phyloP scores from a whole-genome alignment of 2,888 invertebrate species.

The Ornithoptera alexandrae region DNA sequence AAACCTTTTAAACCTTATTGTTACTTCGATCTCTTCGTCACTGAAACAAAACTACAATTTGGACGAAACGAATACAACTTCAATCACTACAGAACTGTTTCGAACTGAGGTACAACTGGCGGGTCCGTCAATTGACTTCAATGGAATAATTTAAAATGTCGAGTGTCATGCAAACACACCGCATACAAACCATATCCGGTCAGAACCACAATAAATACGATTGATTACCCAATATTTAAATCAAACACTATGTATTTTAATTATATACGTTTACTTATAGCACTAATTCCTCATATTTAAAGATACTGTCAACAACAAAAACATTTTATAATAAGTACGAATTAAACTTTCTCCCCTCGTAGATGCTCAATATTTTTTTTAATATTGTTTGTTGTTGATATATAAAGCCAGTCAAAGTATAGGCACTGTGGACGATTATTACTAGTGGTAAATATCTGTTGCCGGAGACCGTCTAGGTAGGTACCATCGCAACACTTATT shows the following conservation, averaged over 20 bases:
- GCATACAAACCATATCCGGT: constrained; percentile 20
- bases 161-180: constrained; percentile 25
- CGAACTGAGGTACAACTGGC: constrained; percentile 43
- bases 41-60: not conserved
- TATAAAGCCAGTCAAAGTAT: too few species aligned
- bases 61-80: constrained; percentile 18
- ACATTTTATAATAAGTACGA: too few species aligned
- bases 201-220: constrained; percentile 3
- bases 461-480: too few species aligned
- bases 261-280: too few species aligned
- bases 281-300: too few species aligned
- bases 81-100: constrained; percentile 7
- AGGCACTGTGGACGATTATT: too few species aligned
- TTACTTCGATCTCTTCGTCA: not conserved
- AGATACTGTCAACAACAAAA: too few species aligned
- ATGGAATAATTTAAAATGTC: constrained; percentile 62
- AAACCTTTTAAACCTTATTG: not conserved
- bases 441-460: too few species aligned
- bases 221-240: not conserved
- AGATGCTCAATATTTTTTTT: too few species aligned
- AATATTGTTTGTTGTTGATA: too few species aligned
- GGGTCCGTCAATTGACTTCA: constrained; percentile 63
- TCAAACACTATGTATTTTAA: not conserved
- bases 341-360: too few species aligned
- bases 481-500: too few species aligned